Evolutionary conservation across 2,888 invertebrate genomes (phyloP).

Genomic region (Synergus laeviventris): DNA sequence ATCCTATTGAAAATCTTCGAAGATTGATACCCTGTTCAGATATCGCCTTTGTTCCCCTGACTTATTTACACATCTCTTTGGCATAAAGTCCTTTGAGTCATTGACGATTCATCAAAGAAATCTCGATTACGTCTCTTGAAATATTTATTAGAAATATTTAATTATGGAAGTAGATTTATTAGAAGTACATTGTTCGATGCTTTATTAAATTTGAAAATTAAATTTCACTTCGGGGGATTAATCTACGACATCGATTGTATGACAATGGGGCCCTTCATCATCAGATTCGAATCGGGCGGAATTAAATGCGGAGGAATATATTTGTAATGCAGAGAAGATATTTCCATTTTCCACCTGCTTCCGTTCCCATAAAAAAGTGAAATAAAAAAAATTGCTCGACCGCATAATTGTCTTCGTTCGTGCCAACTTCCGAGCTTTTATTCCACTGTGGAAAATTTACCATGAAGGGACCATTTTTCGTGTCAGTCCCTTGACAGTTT

Average conservation of each 20-base stretch:
- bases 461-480: conserved; percentile 40
- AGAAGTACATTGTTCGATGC: not conserved
- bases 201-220: not conserved
- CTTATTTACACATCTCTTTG: no score
- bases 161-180: not conserved
- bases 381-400: conserved; percentile 33
- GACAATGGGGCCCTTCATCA: conserved; percentile 14
- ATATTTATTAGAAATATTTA: not conserved
- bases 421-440: conserved; percentile 40
- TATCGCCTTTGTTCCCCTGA: no score
- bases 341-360: conserved; percentile 37
- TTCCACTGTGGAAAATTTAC: conserved; percentile 39
- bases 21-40: no score
- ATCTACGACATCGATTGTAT: not conserved
- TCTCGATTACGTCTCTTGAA: no score
- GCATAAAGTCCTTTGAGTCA: no score
- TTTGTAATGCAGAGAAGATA: conserved; percentile 35
- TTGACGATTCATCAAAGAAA: no score
- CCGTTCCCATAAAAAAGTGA: conserved; percentile 18
- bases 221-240: not conserved
- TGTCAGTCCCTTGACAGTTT: conserved; percentile 28
- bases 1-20: no score
- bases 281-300: conserved; percentile 1
- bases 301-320: conserved; percentile 29
- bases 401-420: conserved; percentile 39